Evolutionary conservation across 2,888 invertebrate species (phyloP).

Genomic region (Trachelus stipa): DNA sequence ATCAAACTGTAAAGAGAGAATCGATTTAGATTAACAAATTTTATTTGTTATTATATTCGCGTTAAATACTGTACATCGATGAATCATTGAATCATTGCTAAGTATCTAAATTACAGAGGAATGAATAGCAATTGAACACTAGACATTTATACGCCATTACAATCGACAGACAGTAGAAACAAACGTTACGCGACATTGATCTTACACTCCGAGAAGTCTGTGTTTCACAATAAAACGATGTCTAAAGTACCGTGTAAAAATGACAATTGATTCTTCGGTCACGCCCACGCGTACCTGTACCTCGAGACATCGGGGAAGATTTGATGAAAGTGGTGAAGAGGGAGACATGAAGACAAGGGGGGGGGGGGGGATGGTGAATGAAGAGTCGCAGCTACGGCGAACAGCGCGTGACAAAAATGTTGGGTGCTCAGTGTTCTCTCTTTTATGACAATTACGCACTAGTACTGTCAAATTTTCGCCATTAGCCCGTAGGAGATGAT

Average conservation of each 20-base stretch:
- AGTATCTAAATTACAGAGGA: conserved; percentile 36
- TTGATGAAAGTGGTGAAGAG: neutral
- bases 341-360: neutral
- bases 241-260: neutral
- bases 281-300: neutral
- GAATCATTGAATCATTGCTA: conserved; percentile 28
- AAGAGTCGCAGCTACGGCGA: neutral
- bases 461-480: conserved; percentile 15
- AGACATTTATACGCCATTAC: conserved; percentile 34
- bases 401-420: neutral
- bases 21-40: conserved; percentile 35
- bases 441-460: neutral
- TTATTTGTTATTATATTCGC: conserved; percentile 42
- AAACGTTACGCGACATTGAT: conserved; percentile 13
- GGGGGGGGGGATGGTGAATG: neutral
- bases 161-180: conserved; percentile 1
- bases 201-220: conserved; percentile 22
- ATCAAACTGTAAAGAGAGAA: neutral
- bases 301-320: neutral
- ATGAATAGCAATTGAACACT: conserved; percentile 40
- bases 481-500: conserved; percentile 38
- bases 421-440: neutral
- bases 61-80: conserved; percentile 48
- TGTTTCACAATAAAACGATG: neutral
- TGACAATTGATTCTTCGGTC: conserved; percentile 1